Percentiles rank a stretch among this genome's conserved stretches.
These are phyloP conservation scores for Halcyon leucocephala DNA, from an alignment of 2,797 vertebrate genomes.

Conservation along the genomic window DNA sequence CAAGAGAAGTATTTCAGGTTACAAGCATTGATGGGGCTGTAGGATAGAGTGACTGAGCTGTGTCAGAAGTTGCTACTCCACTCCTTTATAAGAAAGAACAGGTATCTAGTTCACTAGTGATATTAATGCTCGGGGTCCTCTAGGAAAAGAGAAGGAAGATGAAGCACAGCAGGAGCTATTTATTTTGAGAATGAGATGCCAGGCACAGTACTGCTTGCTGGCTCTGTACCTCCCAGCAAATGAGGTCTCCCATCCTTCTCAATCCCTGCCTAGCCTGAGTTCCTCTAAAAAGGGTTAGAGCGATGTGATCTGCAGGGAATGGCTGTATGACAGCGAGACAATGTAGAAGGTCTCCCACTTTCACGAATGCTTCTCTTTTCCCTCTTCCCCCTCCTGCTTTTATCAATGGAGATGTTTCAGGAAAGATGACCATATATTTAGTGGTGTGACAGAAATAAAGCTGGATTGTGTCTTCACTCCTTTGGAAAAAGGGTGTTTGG, in stretches of 20 bases:
- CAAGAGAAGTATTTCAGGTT: background rate
- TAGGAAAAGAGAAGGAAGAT: background rate
- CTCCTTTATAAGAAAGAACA: background rate
- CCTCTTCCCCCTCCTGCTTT: background rate
- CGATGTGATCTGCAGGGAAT: background rate
- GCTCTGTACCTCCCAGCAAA: background rate
- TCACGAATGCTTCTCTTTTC: background rate
- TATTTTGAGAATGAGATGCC: background rate
- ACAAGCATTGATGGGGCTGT: background rate
- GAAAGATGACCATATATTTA: too few relatives aligned
- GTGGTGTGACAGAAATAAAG: background rate
- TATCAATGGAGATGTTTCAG: background rate
- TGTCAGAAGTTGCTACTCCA: background rate
- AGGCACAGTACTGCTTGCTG: background rate
- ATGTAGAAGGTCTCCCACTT: background rate
- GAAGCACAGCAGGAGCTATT: background rate
- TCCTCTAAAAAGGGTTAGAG: background rate
- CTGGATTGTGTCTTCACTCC: background rate
- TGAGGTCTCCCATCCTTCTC: background rate
- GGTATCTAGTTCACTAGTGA: background rate
- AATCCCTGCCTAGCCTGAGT: background rate
- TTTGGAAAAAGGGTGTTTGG: background rate
- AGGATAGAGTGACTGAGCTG: background rate
- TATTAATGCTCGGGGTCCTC: background rate
- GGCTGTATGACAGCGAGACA: background rate